Percentiles rank a stretch among this genome's conserved stretches.
These are phyloP conservation scores for Temnothorax longispinosus DNA, from an alignment of 1,140 invertebrate species.

Conservation along the genomic window DNA sequence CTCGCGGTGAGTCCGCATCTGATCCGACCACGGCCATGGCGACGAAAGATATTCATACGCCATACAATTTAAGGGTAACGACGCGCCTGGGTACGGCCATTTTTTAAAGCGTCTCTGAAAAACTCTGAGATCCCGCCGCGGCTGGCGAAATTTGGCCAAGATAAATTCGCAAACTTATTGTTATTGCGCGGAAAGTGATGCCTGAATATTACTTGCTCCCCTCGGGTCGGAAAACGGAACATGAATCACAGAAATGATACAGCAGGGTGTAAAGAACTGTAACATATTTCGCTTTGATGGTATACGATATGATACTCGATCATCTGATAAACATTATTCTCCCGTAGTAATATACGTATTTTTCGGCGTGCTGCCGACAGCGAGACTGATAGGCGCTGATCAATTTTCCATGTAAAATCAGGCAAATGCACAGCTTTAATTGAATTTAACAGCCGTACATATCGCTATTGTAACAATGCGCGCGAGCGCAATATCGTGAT, in stretches of 20 bases:
- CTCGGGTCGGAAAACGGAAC: not conserved
- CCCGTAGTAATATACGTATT: not conserved
- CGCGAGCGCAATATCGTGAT: not conserved
- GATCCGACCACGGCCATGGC: conserved; percentile 6
- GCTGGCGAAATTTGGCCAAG: conserved; percentile 14
- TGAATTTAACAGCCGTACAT: conserved; percentile 20
- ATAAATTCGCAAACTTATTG: conserved; percentile 50
- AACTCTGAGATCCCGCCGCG: not conserved
- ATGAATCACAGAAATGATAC: conserved; percentile 37
- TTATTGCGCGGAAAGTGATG: conserved; percentile 37
- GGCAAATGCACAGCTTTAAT: conserved; percentile 25
- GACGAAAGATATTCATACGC: conserved; percentile 44
- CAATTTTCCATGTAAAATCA: conserved; percentile 28
- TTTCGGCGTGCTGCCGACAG: not conserved
- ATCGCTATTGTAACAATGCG: conserved; percentile 9
- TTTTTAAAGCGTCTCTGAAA: conserved; percentile 31
- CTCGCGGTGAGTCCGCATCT: conserved; percentile 2
- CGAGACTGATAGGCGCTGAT: conserved; percentile 15
- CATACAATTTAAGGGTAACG: conserved; percentile 13
- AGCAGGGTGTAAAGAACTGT: not conserved
- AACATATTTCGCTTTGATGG: conserved; percentile 6
- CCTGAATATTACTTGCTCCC: conserved; percentile 26
- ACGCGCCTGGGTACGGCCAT: not conserved
- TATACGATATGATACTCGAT: not conserved
- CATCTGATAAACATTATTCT: conserved; percentile 32